Percentiles rank a stretch among this genome's conserved stretches.
Conservation (phyloP, 2,113 vertebrate genomes). For the Fregata magnificens region DNA sequence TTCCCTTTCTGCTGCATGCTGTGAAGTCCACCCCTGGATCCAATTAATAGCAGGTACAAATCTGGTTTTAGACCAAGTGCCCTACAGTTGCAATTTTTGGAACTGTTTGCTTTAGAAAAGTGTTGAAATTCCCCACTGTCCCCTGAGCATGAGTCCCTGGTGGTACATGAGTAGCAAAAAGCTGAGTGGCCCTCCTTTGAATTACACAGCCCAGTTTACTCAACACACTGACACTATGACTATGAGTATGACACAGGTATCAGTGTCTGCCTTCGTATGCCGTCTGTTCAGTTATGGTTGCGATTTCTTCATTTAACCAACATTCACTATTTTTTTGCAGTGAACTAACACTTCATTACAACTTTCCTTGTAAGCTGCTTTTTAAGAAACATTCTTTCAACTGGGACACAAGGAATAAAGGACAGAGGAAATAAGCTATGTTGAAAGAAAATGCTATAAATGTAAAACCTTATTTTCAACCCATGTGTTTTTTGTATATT, state of each 20-base stretch:
- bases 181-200: not conserved
- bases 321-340: not conserved
- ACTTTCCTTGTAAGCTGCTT: not conserved
- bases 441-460: not conserved
- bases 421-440: fast-evolving
- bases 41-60: conserved; percentile 25
- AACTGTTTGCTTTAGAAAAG: not conserved
- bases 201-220: not conserved
- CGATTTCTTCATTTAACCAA: not conserved
- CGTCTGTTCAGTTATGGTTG: not conserved
- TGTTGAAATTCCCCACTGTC: not conserved
- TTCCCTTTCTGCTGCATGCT: not conserved
- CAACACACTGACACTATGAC: not conserved
- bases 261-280: not conserved
- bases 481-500: not conserved
- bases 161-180: not conserved
- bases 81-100: not conserved
- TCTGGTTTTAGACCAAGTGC: not conserved
- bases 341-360: not conserved
- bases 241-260: fast-evolving
- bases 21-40: not conserved
- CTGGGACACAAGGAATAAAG: not conserved
- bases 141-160: not conserved
- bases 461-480: not conserved
- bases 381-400: not conserved